Evolutionary conservation across 2,113 vertebrate species (phyloP), one percentile per base, ranked within the genome.

Genomic region (Engraulis encrasicolus): DNA sequence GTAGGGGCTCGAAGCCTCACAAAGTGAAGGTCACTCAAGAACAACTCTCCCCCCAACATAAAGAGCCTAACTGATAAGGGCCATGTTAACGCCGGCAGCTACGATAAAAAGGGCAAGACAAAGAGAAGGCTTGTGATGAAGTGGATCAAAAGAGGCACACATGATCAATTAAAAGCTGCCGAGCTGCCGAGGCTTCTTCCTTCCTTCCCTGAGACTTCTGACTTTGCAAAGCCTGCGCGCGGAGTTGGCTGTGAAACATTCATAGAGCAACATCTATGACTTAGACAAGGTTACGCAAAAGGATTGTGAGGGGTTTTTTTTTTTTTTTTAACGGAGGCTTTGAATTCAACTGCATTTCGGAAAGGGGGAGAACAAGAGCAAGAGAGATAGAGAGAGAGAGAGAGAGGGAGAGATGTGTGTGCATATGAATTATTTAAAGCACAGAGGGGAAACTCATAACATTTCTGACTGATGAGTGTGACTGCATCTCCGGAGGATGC

Each of bases 1-100:
- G 83, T 71, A 79, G 79, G 79, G 40, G 82, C 82, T 50, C 84
- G 90, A 37, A 82, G 88, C 85, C 84, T 81, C 85, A 92, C 90
- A 86, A 89, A 83, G 85, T 85, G 90, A 91, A 94, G 92, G 90
- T 94, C 88, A 92, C 87, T 83, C 82, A 49, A 90, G 87, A 89
- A 89, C 90, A 91, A 85, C n/a, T n/a, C 85, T 45, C 9, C 61
- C 83, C 87, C n/a, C 45, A 82, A 78, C 49, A 89, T 88, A 87
- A 89, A 90, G 87, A 71, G 79, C n/a, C 23, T 84, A 85, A 86
- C 83, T 86, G 86, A 91, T 89, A 82, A 85, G 86, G 86, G 84
- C 77, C n/a, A 79, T 50, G 81, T 83, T 91, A 79, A 61, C 78
- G 82, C 84, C 71, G 71, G 66, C 79, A 45, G 14, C 34, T 14